Base-by-base conservation (phyloP, 2,888 invertebrate genomes). In the Dicranocentrus wangi region DNA sequence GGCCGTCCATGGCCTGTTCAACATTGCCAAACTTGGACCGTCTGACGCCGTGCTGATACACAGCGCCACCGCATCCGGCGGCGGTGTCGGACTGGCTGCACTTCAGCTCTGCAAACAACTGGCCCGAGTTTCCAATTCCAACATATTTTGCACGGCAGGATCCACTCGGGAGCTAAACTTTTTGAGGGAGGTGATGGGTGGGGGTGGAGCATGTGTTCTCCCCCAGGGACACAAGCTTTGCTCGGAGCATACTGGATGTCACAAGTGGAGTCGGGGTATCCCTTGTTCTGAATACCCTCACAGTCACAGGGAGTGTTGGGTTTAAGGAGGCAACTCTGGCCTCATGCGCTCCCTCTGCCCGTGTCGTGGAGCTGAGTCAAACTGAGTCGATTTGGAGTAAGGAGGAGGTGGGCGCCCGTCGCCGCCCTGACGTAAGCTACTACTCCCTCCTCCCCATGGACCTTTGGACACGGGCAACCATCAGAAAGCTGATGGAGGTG, bases 61-160 rank as follows among this genome's bases (percentile, higher is more conserved):
- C 28, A 73, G 79, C 17, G 83, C 32, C 17, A 72, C 79, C 2
- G n/a, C n/a, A n/a, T n/a, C n/a, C n/a, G n/a, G n/a, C n/a, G 83
- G 83, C 0, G 83, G 83, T n/a, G 83, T 83, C 0, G 83, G 83
- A 1, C 43, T 83, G 1, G 17, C 43, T 25, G 81, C 78, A 2
- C 82, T 83, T 47, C 83, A 83, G 39, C n/a, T n/a, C n/a, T n/a
- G n/a, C n/a, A n/a, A n/a, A n/a, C 51, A 51, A 51, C 10, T 83
- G 55, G 82, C 79, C 10, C 66, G 68, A 23, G 39, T 51, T 10
- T 17, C 82, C 1, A 79, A 76, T 1, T 82, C 83, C 8, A 61
- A 77, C 15, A 72, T 82, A 0, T 79, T 81, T 19, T 39, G 82
- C 1, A 76, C 83, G 0, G 83, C 81, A 1, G 83, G 83, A 58